Percentiles rank a stretch among this genome's conserved stretches.
Evolutionary conservation across 2,797 vertebrate genomes (phyloP).

Genomic region (Catostomus latipinnis): DNA sequence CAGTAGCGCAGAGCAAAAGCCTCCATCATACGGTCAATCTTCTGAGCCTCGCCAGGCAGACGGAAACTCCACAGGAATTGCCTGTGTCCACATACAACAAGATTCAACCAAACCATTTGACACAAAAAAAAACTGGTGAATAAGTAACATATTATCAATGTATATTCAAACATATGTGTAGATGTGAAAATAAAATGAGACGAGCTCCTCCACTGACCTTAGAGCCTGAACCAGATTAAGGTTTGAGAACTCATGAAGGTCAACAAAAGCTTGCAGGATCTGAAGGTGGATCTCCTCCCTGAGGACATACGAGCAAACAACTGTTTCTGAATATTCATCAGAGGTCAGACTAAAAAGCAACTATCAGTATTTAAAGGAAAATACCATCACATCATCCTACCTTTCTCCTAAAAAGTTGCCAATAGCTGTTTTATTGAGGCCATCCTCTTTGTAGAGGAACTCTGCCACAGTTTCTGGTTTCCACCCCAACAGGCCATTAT

Average conservation of each 20-base stretch:
- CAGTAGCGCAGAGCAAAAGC: constrained; percentile 91
- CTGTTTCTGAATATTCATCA: background rate
- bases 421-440: constrained; percentile 93
- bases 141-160: no score
- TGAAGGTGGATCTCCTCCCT: constrained; percentile 86
- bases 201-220: constrained; percentile 77
- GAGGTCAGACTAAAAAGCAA: background rate
- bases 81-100: constrained; percentile 66
- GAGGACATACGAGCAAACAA: constrained; percentile 14
- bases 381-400: constrained; percentile 64
- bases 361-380: background rate
- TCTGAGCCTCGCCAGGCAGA: constrained; percentile 93
- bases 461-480: constrained; percentile 80
- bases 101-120: background rate
- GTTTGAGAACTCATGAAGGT: constrained; percentile 90
- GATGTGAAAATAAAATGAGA: background rate
- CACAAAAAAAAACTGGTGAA: background rate
- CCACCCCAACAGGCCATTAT: constrained; percentile 80
- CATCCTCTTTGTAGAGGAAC: constrained; percentile 93
- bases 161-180: background rate
- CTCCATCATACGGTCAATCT: constrained; percentile 98
- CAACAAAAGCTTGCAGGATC: constrained; percentile 88
- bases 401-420: constrained; percentile 89
- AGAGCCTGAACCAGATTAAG: constrained; percentile 94
- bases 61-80: constrained; percentile 97